Base-by-base conservation (phyloP, 2,797 vertebrate genomes). In the Poeciliopsis turneri region DNA sequence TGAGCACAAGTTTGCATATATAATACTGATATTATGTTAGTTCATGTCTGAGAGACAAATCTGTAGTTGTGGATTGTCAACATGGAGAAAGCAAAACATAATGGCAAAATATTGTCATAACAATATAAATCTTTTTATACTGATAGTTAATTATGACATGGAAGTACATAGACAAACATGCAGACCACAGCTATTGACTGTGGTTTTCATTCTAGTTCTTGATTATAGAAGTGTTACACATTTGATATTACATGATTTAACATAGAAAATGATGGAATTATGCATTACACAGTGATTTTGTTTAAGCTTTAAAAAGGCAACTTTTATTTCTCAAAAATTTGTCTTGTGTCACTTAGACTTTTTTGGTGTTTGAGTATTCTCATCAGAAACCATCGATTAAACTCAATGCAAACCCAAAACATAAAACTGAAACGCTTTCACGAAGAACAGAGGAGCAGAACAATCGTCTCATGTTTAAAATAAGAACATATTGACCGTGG, bases 21-120 rank as follows among this genome's bases (percentile, higher is more conserved):
- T 82, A 89, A 86, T 73, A 87, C 81, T 86, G 83, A 81, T 51
- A 20, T 33, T 45, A n/a, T n/a, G 23, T 25, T 20, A 12, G 25
- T 72, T 7, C 30, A 15, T 66, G 11, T 75, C 39, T 8, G 25
- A 23, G 10, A 1, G 46, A 80, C 41, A 18, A 30, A n/a, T 39
- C 53, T 4, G 23, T 15, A 41, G 36, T n/a, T 69, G 3, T 11
- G 20, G 55, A 36, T 78, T 18, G 57, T 64, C 23, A 61, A 47
- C 33, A 77, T 25, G 6, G 39, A 11, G 5, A 55, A 78, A 18
- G 20, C 15, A 57, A 73, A 59, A 16, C n/a, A 59, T 64, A 81
- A 36, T 57, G 49, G 70, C 5, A 45, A 75, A 73, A 75, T 79
- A 86, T 5, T 5, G 36, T 5, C 5, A 75, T 72, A 15, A 79